Evolutionary conservation across 2,888 invertebrate genomes (phyloP).

Genomic region (Pinctada fucata): DNA sequence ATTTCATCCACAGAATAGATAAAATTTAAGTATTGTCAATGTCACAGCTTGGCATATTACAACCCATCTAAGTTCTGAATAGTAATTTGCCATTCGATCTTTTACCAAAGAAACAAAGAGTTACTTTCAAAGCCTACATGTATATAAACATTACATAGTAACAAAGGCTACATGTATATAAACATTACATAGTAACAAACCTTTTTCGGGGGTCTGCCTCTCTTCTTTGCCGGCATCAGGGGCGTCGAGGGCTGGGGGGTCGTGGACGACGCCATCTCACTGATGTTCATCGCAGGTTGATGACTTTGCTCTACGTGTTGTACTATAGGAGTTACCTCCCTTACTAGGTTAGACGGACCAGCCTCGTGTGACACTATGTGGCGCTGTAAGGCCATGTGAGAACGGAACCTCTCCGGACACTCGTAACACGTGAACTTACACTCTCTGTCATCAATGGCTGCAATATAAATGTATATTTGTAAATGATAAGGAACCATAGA

Average conservation of each 20-base stretch:
- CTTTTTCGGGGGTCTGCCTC: constrained; percentile 52
- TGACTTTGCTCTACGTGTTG: neutral
- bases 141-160: no score
- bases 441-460: constrained; percentile 62
- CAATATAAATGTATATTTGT: neutral
- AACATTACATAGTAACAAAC: no score
- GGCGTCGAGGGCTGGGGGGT: constrained; percentile 4
- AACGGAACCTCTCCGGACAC: constrained; percentile 81
- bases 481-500: neutral
- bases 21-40: no score
- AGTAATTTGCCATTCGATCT: no score
- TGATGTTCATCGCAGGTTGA: neutral
- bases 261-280: neutral
- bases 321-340: neutral
- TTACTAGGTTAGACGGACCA: constrained; percentile 3
- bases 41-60: no score
- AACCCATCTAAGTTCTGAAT: no score
- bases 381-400: constrained; percentile 80
- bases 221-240: constrained; percentile 27
- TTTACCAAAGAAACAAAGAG: no score
- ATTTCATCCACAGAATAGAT: no score
- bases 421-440: constrained; percentile 83
- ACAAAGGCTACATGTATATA: no score
- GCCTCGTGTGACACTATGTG: constrained; percentile 79
- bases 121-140: no score